Conservation (phyloP, 2,888 invertebrate species). For the Drosophila affinis region DNA sequence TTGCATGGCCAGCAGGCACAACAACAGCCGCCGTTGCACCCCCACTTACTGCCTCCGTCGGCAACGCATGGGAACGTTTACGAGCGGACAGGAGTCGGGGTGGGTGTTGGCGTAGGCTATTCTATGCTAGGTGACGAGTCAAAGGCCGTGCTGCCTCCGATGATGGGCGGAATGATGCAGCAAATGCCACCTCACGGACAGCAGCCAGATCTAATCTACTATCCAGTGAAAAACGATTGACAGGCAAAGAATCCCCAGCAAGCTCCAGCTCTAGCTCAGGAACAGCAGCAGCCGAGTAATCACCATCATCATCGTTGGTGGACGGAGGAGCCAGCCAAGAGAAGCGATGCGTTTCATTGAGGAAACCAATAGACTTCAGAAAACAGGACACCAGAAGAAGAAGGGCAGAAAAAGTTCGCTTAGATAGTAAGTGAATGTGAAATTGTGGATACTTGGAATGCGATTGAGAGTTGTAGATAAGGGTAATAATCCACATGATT, state of each 20-base stretch:
- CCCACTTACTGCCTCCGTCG: conserved; percentile 76
- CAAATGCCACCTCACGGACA: conserved; percentile 68
- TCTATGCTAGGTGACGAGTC: conserved; percentile 79
- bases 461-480: conserved; percentile 48
- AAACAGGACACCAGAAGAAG: conserved; percentile 33
- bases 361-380: conserved; percentile 37
- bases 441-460: conserved; percentile 14
- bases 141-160: conserved; percentile 82
- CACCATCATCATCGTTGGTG: conserved; percentile 69
- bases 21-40: conserved; percentile 66
- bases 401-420: conserved; percentile 31
- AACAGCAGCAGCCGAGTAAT: conserved; percentile 46
- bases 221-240: conserved; percentile 83
- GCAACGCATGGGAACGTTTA: conserved; percentile 78
- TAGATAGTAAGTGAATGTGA: conserved; percentile 31
- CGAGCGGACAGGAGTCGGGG: conserved; percentile 71
- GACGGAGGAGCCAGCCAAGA: conserved; percentile 77
- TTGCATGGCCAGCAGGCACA: conserved; percentile 55
- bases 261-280: conserved; percentile 11
- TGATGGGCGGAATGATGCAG: conserved; percentile 83
- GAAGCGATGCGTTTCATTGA: conserved; percentile 82
- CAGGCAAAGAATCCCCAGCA: conserved; percentile 77
- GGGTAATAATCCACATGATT: conserved; percentile 25
- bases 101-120: conserved; percentile 71
- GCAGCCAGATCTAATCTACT: conserved; percentile 82